Conservation (phyloP, 2,797 vertebrate species). For the Tapera naevia region DNA sequence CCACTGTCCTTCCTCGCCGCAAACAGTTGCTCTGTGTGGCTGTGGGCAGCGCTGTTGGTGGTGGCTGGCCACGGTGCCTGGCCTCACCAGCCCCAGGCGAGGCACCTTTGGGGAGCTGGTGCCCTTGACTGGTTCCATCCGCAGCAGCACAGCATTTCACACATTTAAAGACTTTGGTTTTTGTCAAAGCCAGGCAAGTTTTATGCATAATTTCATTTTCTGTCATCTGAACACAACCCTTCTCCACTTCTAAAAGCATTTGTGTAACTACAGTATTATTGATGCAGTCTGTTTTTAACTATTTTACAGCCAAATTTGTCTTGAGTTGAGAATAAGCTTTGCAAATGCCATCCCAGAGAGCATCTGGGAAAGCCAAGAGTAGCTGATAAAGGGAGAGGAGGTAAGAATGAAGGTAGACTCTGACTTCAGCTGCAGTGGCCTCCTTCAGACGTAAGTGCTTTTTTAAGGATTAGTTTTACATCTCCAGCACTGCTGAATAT, state of each 20-base stretch:
- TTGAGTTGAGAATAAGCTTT: background rate
- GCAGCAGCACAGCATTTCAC: background rate
- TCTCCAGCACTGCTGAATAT: conserved; percentile 47
- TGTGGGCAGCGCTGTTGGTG: too few relatives aligned
- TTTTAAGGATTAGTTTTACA: conserved; percentile 21
- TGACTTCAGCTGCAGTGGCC: rapidly evolving
- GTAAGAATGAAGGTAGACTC: background rate
- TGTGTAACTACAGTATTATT: background rate
- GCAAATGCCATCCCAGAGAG: background rate
- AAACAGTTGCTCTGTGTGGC: too few relatives aligned
- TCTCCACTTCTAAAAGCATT: background rate
- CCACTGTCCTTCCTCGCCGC: background rate
- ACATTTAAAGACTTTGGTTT: background rate
- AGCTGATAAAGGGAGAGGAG: background rate
- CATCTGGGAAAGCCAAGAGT: background rate
- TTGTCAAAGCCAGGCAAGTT: background rate
- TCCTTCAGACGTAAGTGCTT: background rate
- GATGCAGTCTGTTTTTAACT: background rate
- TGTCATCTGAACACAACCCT: background rate
- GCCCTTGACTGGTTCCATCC: rapidly evolving
- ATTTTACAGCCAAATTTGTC: background rate
- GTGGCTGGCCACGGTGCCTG: too few relatives aligned
- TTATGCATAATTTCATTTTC: background rate
- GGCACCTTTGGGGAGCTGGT: background rate
- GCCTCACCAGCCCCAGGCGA: background rate